phyloP scores from a whole-genome alignment of 2,888 invertebrate genomes.

The Tenthredo scrophulariae region DNA sequence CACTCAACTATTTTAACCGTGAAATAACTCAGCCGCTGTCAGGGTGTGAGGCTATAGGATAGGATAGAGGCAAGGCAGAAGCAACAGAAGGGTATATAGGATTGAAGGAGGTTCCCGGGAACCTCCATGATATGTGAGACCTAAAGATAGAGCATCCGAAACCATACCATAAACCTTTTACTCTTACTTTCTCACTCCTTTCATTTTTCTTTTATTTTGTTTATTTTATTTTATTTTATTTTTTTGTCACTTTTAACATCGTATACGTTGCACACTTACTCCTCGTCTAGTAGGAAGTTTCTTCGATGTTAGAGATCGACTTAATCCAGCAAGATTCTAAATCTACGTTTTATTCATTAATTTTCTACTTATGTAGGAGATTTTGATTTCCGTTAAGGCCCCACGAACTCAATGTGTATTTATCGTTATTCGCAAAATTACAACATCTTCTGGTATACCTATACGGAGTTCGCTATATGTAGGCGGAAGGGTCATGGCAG shows the following conservation, averaged over 20 bases:
- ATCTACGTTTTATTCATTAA: background rate
- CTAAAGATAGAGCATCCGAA: slow-evolving; percentile 51
- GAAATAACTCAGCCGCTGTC: slow-evolving; percentile 73
- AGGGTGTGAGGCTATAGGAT: slow-evolving; percentile 74
- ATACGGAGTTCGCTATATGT: slow-evolving; percentile 27
- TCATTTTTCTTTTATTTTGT: background rate
- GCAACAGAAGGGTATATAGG: background rate
- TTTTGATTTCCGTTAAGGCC: background rate
- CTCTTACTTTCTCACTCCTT: slow-evolving; percentile 3
- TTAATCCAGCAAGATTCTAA: background rate
- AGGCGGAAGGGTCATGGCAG: slow-evolving; percentile 33
- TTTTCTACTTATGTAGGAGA: background rate
- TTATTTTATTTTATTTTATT: background rate
- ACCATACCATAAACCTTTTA: slow-evolving; percentile 21
- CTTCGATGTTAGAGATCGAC: background rate
- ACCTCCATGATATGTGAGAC: slow-evolving; percentile 42
- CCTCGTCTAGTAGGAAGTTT: background rate
- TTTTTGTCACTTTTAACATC: background rate
- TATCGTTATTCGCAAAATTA: slow-evolving; percentile 18
- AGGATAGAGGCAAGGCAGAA: slow-evolving; percentile 71
- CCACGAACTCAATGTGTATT: background rate
- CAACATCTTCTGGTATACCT: slow-evolving; percentile 8
- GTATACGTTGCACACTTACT: background rate
- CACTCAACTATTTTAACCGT: slow-evolving; percentile 75
- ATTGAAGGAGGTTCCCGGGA: background rate